Evolutionary conservation across 1,140 invertebrate species (phyloP).

Genomic region (Armadillidium nasatum): DNA sequence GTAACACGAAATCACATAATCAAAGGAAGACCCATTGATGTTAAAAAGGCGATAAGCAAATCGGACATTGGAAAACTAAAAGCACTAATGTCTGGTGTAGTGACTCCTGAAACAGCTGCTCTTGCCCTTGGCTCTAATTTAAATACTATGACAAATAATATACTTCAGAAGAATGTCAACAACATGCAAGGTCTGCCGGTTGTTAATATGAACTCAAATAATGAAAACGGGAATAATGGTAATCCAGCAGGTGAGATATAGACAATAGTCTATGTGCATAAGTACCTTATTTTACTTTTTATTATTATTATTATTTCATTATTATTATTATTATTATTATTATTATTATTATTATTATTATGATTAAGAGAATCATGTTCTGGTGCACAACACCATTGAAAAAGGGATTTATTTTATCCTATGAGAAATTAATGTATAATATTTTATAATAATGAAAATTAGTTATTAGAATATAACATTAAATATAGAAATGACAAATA

Average conservation of each 20-base stretch:
- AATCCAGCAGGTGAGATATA: neutral
- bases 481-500: too few species aligned
- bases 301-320: too few species aligned
- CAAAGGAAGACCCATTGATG: constrained; percentile 42
- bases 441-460: too few species aligned
- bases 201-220: neutral
- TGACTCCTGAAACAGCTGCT: constrained; percentile 25
- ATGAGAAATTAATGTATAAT: too few species aligned
- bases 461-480: too few species aligned
- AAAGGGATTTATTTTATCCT: too few species aligned
- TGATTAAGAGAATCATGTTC: too few species aligned
- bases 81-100: constrained; percentile 33
- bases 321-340: too few species aligned
- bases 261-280: too few species aligned
- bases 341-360: too few species aligned
- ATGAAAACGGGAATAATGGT: neutral
- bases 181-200: neutral
- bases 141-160: neutral
- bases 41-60: constrained; percentile 45
- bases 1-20: constrained; percentile 62
- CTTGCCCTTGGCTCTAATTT: constrained; percentile 17
- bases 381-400: too few species aligned
- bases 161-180: neutral
- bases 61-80: constrained; percentile 43
- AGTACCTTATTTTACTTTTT: too few species aligned